Conservation (phyloP, 2,888 invertebrate species). For the Dryadula phaetusa region DNA sequence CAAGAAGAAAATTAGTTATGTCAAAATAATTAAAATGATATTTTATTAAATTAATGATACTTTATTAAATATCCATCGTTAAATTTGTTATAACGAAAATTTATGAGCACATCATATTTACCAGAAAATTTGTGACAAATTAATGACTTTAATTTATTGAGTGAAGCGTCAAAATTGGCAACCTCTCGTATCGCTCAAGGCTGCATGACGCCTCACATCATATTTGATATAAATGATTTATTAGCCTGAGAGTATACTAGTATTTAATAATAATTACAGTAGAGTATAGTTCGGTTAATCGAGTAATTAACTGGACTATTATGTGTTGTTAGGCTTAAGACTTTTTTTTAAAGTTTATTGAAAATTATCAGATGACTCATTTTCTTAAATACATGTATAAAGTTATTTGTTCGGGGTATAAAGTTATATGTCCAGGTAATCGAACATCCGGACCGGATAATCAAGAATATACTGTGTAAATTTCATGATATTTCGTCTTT, state of each 20-base stretch:
- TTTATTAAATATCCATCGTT: conserved; percentile 7
- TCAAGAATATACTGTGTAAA: too few species aligned
- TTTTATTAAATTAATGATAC: background rate
- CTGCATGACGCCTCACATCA: conserved; percentile 27
- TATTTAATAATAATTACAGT: conserved; percentile 6
- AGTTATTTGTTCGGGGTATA: too few species aligned
- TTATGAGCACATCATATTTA: conserved; percentile 25
- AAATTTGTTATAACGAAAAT: background rate
- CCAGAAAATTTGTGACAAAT: conserved; percentile 25
- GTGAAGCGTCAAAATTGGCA: conserved; percentile 40
- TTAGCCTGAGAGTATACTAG: conserved; percentile 6
- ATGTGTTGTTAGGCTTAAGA: too few species aligned
- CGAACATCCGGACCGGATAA: too few species aligned
- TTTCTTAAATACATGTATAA: too few species aligned
- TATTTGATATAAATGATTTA: conserved; percentile 30
- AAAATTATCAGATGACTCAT: too few species aligned
- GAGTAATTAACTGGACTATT: too few species aligned
- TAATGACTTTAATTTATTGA: conserved; percentile 30
- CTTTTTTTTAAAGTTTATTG: too few species aligned
- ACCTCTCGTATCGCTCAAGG: conserved; percentile 28
- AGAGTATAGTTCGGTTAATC: too few species aligned
- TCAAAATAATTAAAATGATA: background rate
- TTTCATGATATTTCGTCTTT: background rate
- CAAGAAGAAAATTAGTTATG: background rate
- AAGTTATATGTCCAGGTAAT: too few species aligned